Evolutionary conservation across 2,888 invertebrate genomes (phyloP), one percentile per base, ranked within the genome.

Genomic region (Xestia xanthographa): DNA sequence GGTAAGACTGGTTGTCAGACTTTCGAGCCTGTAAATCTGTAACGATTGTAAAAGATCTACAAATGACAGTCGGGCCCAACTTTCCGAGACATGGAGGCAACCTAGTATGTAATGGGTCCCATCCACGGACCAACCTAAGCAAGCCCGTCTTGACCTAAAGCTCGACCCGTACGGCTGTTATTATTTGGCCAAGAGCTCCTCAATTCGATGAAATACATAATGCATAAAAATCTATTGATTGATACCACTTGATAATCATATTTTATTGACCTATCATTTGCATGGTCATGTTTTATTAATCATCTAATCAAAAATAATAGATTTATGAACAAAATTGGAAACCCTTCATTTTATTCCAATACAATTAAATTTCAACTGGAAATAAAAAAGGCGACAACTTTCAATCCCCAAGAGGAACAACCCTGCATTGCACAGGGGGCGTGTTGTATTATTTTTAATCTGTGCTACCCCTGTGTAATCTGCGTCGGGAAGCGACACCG

Each of bases 361-460:
- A 34, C 2, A 53, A 14, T 11, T 11, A 34, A 3, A 11, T 45
- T 56, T 34, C 1, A 26, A 38, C 26, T 38, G 22, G 2, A 58
- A 74, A n/a, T n/a, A 0, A 20, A 48, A 70, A 50, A 41, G 34
- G 71, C 3, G 14, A 9, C 17, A 11, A 66, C 34, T 22, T 12
- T 56, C 8, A 8, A 38, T 9, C 11, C 67, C 62, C 29, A 86
- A 80, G 60, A 14, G 74, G 79, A 86, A 68, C 56, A 82, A 65
- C 72, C 75, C 73, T 79, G 69, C 79, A 79, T 78, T 71, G 79
- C 80, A 67, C 77, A 69, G 84, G 88, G 89, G 90, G 89, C 85
- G 89, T 89, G 90, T 86, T 92, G 87, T 90, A 89, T 90, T 91
- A 90, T 92, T 93, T 93, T 92, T 92, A 93, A 92, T 92, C 93